Conservation (phyloP, 2,888 invertebrate species). For the Hymenopus coronatus region DNA sequence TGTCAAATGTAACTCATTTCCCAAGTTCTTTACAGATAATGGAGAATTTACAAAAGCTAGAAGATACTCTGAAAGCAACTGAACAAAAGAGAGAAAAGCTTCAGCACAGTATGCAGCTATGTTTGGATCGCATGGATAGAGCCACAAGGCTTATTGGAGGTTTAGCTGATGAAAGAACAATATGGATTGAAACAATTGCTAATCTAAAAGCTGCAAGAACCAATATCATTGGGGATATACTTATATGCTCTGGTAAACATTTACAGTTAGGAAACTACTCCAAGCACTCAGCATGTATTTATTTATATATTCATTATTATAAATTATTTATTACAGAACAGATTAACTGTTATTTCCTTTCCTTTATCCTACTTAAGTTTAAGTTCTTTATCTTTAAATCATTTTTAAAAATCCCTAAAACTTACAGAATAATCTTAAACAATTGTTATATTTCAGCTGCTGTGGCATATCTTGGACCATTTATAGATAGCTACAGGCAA, state of each 20-base stretch:
- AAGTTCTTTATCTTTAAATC: neutral
- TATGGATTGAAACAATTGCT: constrained; percentile 70
- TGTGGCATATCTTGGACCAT: constrained; percentile 79
- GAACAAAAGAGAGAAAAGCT: constrained; percentile 68
- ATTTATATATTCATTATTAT: too few species aligned
- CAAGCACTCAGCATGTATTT: too few species aligned
- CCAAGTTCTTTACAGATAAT: constrained; percentile 47
- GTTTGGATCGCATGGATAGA: constrained; percentile 72
- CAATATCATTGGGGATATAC: constrained; percentile 68
- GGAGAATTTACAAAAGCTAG: constrained; percentile 72
- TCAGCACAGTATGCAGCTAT: constrained; percentile 72
- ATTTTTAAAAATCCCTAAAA: neutral
- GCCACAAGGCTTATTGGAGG: constrained; percentile 70
- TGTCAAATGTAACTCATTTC: neutral
- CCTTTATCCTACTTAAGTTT: neutral
- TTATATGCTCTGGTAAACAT: neutral
- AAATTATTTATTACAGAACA: too few species aligned
- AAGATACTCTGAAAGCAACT: constrained; percentile 67
- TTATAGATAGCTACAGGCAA: constrained; percentile 63
- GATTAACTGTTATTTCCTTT: neutral
- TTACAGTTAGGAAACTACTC: neutral
- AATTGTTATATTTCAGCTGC: constrained; percentile 52
- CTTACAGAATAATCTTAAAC: neutral
- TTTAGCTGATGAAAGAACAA: constrained; percentile 64
- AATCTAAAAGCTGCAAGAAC: constrained; percentile 54